Percentiles rank a stretch among this genome's conserved stretches.
These are phyloP conservation scores for Diplodus puntazzo DNA, from an alignment of 2,797 vertebrate species.

Conservation along the genomic window DNA sequence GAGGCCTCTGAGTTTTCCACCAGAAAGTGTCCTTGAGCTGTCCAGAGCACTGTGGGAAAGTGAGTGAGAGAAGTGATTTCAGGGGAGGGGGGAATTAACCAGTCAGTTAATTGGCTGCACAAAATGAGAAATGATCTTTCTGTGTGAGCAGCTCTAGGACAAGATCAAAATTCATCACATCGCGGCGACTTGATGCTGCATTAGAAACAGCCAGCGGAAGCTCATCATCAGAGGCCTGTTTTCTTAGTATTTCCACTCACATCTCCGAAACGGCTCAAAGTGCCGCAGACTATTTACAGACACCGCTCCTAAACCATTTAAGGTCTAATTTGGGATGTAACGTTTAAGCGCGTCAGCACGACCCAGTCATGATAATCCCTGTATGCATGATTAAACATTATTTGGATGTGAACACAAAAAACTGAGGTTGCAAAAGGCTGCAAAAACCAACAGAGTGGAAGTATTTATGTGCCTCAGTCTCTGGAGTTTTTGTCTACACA, in stretches of 20 bases:
- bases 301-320: conserved; percentile 56
- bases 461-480: conserved; percentile 16
- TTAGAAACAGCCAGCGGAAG: conserved; percentile 48
- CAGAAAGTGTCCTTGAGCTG: conserved; percentile 87
- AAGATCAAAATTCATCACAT: conserved; percentile 56
- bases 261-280: conserved; percentile 46
- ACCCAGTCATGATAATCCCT: conserved; percentile 60
- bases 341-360: conserved; percentile 57
- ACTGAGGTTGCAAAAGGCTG: conserved; percentile 27
- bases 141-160: conserved; percentile 34
- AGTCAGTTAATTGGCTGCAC: conserved; percentile 44
- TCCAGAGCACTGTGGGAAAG: conserved; percentile 85
- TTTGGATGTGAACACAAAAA: conserved; percentile 52
- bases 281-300: conserved; percentile 45
- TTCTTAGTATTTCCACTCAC: conserved; percentile 38
- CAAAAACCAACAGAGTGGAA: conserved; percentile 1
- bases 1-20: conserved; percentile 87
- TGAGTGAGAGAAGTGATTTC: conserved; percentile 24
- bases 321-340: conserved; percentile 65
- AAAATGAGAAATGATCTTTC: conserved; percentile 47
- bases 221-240: conserved; percentile 15
- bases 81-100: conserved; percentile 1
- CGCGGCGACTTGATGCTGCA: conserved; percentile 36
- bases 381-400: conserved; percentile 63
- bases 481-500: conserved; percentile 13